Base-by-base conservation (phyloP, 2,888 invertebrate genomes). In the Diogma glabrata region DNA sequence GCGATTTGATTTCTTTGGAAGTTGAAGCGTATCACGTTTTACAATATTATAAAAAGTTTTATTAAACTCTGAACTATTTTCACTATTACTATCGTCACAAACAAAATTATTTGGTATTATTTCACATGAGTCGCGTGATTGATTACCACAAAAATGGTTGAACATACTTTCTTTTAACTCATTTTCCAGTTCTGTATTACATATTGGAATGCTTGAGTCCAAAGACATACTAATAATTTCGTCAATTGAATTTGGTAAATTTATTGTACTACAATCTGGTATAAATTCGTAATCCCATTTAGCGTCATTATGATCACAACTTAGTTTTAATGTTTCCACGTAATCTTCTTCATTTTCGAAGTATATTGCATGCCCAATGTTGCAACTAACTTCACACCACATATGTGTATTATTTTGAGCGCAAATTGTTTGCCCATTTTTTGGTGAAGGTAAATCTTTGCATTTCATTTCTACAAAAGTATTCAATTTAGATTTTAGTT, bases 211-310 rank as follows among this genome's bases (percentile, higher is more conserved):
- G 19, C 70, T 66, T 2, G 67, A 63, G 53, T 71, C 68, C 14
- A 75, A 56, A 14, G 67, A 62, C 20, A 75, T 60, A 3, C 67
- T 64, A 43, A 75, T 74, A 52, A 72, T 69, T 59, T 76, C 74
- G 30, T 69, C 66, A 10, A 74, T 61, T 54, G 69, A 67, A 50
- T 71, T 69, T 2, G 77, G 75, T 36, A 73, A 55, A 55, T 72
- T 68, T 1, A 72, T 69, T 48, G 71, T 75, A 75, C 56, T 71
- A 61, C 82, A 82, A 59, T 81, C 80, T 1, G 79, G 78, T 53
- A 58, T 61, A 19, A 63, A 61, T 24, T 63, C 59, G 53, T 64
- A 64, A 53, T 63, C 64, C 72, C 72, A 72, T 24, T 64, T 56
- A 3, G 70, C 64, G 52, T 65, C 62, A 7, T 61, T 59, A 57